These are phyloP conservation scores for Anastatus disparis DNA, from an alignment of 1,140 invertebrate species.

Conservation along the genomic window DNA sequence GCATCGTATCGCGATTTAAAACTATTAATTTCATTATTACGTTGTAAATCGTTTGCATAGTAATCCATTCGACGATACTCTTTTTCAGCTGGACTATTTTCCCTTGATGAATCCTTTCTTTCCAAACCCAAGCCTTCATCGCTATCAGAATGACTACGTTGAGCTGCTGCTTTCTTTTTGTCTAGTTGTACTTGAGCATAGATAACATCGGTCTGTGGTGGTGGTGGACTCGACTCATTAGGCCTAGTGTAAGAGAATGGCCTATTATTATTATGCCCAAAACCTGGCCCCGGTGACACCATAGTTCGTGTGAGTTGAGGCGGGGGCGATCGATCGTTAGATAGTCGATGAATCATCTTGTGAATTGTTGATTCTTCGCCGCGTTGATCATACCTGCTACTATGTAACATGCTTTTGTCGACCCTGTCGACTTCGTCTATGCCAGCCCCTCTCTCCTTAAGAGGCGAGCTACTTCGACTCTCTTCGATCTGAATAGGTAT, in stretches of 20 bases:
- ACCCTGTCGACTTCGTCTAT: constrained; percentile 52
- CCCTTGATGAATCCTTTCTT: constrained; percentile 65
- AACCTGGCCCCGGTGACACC: constrained; percentile 70
- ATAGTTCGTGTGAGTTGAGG: constrained; percentile 71
- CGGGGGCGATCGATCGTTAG: constrained; percentile 69
- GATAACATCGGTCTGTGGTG: constrained; percentile 68
- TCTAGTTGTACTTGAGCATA: constrained; percentile 80
- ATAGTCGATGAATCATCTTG: constrained; percentile 63
- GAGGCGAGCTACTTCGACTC: background rate
- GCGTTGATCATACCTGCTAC: constrained; percentile 57
- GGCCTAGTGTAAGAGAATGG: constrained; percentile 80
- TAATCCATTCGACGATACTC: constrained; percentile 55
- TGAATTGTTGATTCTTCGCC: constrained; percentile 58
- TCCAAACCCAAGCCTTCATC: constrained; percentile 80
- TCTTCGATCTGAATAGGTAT: constrained; percentile 25
- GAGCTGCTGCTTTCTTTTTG: constrained; percentile 64
- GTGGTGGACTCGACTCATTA: constrained; percentile 65
- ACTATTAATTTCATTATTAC: constrained; percentile 61
- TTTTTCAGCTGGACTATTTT: constrained; percentile 64
- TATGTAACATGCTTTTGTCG: constrained; percentile 57
- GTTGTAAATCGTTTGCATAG: constrained; percentile 53
- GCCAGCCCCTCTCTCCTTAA: constrained; percentile 13
- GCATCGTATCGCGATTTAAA: constrained; percentile 58
- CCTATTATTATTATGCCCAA: constrained; percentile 77
- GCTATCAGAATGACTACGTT: constrained; percentile 73